Evolutionary conservation across 2,797 vertebrate species (phyloP), one percentile per base, ranked within the genome.

Genomic region (Percopsis omiscomaycus): DNA sequence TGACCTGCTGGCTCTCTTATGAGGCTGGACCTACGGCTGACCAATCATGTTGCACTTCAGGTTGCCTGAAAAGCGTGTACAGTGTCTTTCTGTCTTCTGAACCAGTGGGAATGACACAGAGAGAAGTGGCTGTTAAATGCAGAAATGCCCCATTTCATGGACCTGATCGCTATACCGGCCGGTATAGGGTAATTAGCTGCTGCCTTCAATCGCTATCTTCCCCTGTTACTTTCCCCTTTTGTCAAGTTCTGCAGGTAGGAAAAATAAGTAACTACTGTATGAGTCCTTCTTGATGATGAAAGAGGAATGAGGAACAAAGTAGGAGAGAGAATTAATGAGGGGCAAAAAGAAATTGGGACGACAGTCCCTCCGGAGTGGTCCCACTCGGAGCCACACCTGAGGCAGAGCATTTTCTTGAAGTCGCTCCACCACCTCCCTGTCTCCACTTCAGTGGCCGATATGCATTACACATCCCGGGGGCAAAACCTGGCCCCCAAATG

Each of bases 1-100:
- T 89, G 80, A 88, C 86, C 90, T 75, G 22, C 66, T 53, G 65
- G 72, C 75, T 78, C 79, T 58, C 69, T 59, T 81, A 61, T 72
- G 82, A 76, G 78, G 71, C 58, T 61, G 13, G 70, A 44, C 69
- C 45, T 3, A 16, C 37, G 55, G 77, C 64, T 72, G 71, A 71
- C 75, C 75, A 80, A 85, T 76, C 75, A 28, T 57, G 55, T 59
- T 69, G 69, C 54, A 71, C 75, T 82, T 80, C 72, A 68, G 61
- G 2, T 61, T 50, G 65, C 55, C 67, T 71, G 53, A 78, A 84
- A 82, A 76, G 65, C 66, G 71, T 47, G 59, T 46, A 61, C 37
- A 62, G 28, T 37, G 11, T 32, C 57, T 28, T 10, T 44, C 52
- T 0, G 12, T 14, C 50, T 64, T 73, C 66, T 75, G 61, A 79